Conservation (phyloP, 2,888 invertebrate species). For the Trissolcus brochymenae region DNA sequence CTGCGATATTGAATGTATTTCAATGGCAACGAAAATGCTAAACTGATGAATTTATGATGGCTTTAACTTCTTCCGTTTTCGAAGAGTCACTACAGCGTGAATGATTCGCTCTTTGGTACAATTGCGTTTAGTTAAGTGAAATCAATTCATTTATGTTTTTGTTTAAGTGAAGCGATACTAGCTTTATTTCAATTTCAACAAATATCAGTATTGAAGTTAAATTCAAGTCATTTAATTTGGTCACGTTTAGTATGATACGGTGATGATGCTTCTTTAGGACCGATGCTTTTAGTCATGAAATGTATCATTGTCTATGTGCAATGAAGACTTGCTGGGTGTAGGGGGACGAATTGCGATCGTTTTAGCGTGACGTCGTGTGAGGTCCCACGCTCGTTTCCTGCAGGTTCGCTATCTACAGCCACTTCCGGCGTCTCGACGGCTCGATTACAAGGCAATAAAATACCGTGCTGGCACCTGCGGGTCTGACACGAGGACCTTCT, state of each 20-base stretch:
- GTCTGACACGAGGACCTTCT: constrained; percentile 59
- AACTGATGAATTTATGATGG: constrained; percentile 22
- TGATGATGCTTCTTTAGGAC: too few species aligned
- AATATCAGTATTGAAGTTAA: too few species aligned
- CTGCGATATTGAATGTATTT: constrained; percentile 3
- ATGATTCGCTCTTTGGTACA: too few species aligned
- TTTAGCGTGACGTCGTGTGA: constrained; percentile 54
- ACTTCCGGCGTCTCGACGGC: constrained; percentile 70
- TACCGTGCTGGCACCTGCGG: constrained; percentile 68
- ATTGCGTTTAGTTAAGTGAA: too few species aligned
- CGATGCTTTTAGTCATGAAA: too few species aligned
- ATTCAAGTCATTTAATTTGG: too few species aligned
- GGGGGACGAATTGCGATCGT: constrained; percentile 33
- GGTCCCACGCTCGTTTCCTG: constrained; percentile 64
- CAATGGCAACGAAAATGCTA: constrained; percentile 7
- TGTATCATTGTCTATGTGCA: constrained; percentile 9
- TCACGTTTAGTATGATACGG: too few species aligned
- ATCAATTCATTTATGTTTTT: too few species aligned
- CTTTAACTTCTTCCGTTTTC: neutral
- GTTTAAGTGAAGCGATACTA: too few species aligned
- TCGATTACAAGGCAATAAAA: constrained; percentile 71
- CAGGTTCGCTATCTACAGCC: constrained; percentile 63
- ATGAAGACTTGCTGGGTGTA: constrained; percentile 32
- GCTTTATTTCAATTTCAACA: too few species aligned
- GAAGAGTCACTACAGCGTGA: too few species aligned